phyloP scores from a whole-genome alignment of 2,113 vertebrate species.

The Brienomyrus brachyistius region DNA sequence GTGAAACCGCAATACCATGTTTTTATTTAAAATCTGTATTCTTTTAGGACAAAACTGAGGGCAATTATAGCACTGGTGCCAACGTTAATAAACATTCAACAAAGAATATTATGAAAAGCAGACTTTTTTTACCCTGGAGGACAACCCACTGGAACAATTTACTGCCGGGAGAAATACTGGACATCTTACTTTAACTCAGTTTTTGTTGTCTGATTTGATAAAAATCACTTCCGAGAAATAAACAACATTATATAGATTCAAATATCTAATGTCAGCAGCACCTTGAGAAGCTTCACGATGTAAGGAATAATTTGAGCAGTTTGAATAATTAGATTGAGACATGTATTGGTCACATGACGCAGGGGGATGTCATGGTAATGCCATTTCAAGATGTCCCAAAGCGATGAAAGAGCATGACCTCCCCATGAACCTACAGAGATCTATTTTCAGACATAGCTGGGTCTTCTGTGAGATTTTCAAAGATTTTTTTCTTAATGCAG shows the following conservation, averaged over 20 bases:
- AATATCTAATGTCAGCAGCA: neutral
- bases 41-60: neutral
- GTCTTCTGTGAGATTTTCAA: neutral
- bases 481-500: neutral
- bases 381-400: neutral
- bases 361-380: neutral
- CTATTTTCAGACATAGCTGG: slow-evolving; percentile 2
- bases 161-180: neutral
- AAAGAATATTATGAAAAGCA: slow-evolving; percentile 1
- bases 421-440: neutral
- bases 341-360: neutral
- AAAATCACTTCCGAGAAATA: neutral
- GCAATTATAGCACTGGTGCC: neutral
- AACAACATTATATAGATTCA: neutral
- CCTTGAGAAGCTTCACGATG: neutral
- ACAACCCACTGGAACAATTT: neutral
- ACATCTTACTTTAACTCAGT: neutral
- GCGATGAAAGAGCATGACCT: neutral
- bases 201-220: neutral
- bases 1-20: neutral
- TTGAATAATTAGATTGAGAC: neutral
- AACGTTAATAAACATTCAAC: neutral
- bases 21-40: neutral
- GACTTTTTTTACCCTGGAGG: neutral
- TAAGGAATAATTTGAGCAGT: neutral